Evolutionary conservation across 2,888 invertebrate species (phyloP).

Genomic region (Charanyca ferruginea): DNA sequence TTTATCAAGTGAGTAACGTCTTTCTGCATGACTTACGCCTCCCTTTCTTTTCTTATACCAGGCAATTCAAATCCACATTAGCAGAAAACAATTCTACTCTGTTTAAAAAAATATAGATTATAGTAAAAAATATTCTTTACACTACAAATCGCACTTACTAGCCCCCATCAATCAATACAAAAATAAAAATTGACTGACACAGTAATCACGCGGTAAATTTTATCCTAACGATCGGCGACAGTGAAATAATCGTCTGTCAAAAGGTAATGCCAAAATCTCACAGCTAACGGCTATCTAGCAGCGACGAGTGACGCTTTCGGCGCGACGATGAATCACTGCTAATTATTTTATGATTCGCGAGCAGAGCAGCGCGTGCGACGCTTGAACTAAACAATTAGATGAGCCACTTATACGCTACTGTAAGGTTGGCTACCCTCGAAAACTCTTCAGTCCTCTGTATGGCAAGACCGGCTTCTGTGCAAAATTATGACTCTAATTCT

Average conservation of each 20-base stretch:
- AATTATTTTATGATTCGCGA: slow-evolving; percentile 86
- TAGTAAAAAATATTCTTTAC: background rate
- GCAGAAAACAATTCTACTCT: background rate
- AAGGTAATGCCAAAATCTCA: slow-evolving; percentile 87
- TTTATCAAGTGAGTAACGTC: no score
- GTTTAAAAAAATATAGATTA: background rate
- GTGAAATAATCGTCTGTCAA: slow-evolving; percentile 89
- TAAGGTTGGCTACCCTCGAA: slow-evolving; percentile 44
- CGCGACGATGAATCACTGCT: slow-evolving; percentile 85
- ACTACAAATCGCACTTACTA: slow-evolving; percentile 30
- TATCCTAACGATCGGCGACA: slow-evolving; percentile 86
- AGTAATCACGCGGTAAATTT: slow-evolving; percentile 82
- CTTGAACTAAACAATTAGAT: slow-evolving; percentile 77
- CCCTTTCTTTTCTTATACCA: background rate
- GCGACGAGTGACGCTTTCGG: slow-evolving; percentile 82
- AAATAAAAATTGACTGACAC: slow-evolving; percentile 73
- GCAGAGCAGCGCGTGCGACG: slow-evolving; percentile 63
- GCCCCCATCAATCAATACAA: slow-evolving; percentile 69
- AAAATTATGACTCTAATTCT: slow-evolving; percentile 80
- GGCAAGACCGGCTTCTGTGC: slow-evolving; percentile 74
- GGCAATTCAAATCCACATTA: background rate
- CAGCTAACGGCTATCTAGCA: slow-evolving; percentile 75
- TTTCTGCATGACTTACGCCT: background rate
- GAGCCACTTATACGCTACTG: slow-evolving; percentile 58
- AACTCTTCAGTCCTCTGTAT: slow-evolving; percentile 61